Percentiles rank a stretch among this genome's conserved stretches.
phyloP scores from a whole-genome alignment of 2,113 vertebrate genomes.

The Struthio camelus region DNA sequence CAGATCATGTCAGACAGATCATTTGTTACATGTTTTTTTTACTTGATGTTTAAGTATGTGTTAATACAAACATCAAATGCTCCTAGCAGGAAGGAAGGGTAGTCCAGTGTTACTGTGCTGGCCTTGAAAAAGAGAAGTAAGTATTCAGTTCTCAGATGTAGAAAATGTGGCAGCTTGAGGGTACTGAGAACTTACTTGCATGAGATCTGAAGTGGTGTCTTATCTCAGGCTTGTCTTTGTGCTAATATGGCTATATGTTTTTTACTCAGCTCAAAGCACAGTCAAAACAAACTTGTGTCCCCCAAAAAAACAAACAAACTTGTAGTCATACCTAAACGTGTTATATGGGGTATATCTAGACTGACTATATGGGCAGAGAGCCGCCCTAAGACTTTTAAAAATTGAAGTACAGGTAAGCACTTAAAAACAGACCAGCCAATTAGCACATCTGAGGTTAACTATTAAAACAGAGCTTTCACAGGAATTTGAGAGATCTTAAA shows the following conservation, averaged over 20 bases:
- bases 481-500: not conserved
- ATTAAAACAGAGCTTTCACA: not conserved
- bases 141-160: fast-evolving
- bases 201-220: not conserved
- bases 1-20: not conserved
- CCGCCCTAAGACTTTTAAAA: not conserved
- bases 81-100: not conserved
- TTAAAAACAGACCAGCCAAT: not conserved
- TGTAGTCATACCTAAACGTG: not conserved
- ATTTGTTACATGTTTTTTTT: not conserved
- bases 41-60: not conserved
- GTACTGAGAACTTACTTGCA: not conserved
- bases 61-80: not conserved
- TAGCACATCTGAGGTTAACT: not conserved
- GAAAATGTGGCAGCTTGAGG: not conserved
- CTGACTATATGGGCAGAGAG: not conserved
- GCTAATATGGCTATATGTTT: not conserved
- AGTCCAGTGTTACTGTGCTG: not conserved
- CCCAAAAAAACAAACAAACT: not conserved
- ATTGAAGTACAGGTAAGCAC: not conserved
- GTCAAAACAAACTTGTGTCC: not conserved
- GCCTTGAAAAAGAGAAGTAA: not conserved
- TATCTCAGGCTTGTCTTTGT: not conserved
- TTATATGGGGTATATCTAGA: not conserved
- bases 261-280: not conserved